Percentiles rank a stretch among this genome's conserved stretches.
These are phyloP conservation scores for Paracentrotus lividus DNA, from an alignment of 53 echinoderm and acorn worm species.

Conservation along the genomic window DNA sequence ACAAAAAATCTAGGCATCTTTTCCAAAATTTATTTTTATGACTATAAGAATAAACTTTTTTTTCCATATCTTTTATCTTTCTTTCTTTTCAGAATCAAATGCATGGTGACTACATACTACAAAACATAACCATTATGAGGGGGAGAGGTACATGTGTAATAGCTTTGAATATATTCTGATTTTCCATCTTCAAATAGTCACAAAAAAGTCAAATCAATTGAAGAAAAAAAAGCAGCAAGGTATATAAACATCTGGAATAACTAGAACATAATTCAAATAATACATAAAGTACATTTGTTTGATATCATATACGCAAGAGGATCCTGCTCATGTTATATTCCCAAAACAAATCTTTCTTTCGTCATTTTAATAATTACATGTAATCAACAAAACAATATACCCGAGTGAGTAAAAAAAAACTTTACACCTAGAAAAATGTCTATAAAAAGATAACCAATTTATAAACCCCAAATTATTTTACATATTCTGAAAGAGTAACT, in stretches of 20 bases:
- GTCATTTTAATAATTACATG: not conserved
- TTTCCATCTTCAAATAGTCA: conserved; percentile 34
- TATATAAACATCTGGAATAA: conserved; percentile 46
- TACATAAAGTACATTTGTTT: conserved; percentile 55
- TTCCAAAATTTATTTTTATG: conserved; percentile 42
- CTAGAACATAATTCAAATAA: conserved; percentile 22
- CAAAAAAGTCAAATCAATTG: conserved; percentile 1
- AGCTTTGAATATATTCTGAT: conserved; percentile 19
- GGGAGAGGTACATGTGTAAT: conserved; percentile 7
- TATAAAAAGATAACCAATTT: too few relatives aligned
- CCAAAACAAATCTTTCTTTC: not conserved
- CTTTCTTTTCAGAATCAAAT: conserved; percentile 3
- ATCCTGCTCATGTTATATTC: conserved; percentile 29
- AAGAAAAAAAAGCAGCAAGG: conserved; percentile 40
- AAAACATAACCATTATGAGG: conserved; percentile 32
- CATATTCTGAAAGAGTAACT: too few relatives aligned
- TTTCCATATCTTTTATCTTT: not conserved
- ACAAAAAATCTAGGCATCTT: not conserved
- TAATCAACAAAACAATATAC: too few relatives aligned
- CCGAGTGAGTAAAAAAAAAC: too few relatives aligned
- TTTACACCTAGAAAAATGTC: too few relatives aligned
- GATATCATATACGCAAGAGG: not conserved
- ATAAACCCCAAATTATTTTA: too few relatives aligned
- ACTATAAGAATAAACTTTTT: conserved; percentile 66
- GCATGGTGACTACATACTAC: conserved; percentile 46